A percentile compares a stretch with the other conserved stretches of the same genome.
These are phyloP conservation scores for Myotis brandtii DNA, from an alignment of 2,113 vertebrate genomes.

Conservation along the genomic window DNA sequence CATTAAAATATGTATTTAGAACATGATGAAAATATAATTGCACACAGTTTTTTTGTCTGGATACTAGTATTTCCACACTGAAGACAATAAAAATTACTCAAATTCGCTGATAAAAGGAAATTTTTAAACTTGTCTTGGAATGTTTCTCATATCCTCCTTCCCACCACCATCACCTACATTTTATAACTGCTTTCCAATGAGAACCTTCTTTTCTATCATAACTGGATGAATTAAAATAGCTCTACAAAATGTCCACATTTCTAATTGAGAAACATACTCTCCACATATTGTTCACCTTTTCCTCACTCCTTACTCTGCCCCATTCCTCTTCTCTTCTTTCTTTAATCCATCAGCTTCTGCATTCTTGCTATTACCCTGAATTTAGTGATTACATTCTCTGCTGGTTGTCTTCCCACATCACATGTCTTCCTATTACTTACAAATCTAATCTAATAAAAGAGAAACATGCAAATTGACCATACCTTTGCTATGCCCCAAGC, in stretches of 20 bases:
- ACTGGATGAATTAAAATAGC: neutral
- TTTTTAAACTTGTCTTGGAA: neutral
- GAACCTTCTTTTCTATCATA: neutral
- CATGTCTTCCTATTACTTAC: neutral
- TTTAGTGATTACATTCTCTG: neutral
- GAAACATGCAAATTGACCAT: no score
- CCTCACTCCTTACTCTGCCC: neutral
- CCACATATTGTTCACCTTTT: neutral
- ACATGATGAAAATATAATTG: constrained; percentile 22
- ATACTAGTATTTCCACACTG: neutral
- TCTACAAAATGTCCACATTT: neutral
- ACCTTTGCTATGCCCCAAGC: no score
- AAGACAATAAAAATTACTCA: neutral
- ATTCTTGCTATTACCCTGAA: neutral
- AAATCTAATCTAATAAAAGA: no score
- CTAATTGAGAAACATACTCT: neutral
- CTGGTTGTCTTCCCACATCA: neutral
- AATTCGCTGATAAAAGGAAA: neutral
- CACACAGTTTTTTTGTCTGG: neutral
- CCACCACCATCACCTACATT: neutral
- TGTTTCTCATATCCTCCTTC: neutral
- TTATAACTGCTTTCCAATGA: neutral
- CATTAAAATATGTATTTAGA: constrained; percentile 40
- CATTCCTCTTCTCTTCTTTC: neutral
- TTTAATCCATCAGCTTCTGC: neutral